phyloP scores from a whole-genome alignment of 2,797 vertebrate species.

The Garrulus glandarius region DNA sequence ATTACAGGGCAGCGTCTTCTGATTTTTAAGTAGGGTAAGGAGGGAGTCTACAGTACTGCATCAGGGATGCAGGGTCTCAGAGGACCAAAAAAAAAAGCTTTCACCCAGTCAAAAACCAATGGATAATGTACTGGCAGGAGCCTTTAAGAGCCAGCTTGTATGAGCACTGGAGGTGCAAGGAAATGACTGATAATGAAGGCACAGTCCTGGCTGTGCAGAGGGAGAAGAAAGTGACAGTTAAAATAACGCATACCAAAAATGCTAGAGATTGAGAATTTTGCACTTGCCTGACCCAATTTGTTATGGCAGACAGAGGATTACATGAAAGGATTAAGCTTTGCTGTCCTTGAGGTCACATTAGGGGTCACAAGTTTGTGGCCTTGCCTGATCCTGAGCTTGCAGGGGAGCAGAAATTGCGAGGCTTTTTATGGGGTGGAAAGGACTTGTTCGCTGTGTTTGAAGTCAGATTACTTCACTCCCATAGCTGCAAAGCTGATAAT shows the following conservation, averaged over 20 bases:
- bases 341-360: constrained; percentile 45
- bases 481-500: constrained; percentile 3
- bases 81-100: not conserved
- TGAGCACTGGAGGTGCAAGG: not conserved
- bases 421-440: constrained; percentile 40
- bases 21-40: not conserved
- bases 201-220: not conserved
- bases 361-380: constrained; percentile 47
- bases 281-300: constrained; percentile 56
- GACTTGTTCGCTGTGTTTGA: constrained; percentile 12
- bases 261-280: constrained; percentile 54
- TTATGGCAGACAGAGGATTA: constrained; percentile 56
- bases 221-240: constrained; percentile 42
- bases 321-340: constrained; percentile 58
- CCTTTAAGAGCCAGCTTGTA: not conserved
- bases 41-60: not conserved
- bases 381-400: constrained; percentile 34
- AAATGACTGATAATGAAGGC: constrained; percentile 19
- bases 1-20: not conserved
- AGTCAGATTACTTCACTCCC: constrained; percentile 46
- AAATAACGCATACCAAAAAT: constrained; percentile 34
- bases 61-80: not conserved
- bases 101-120: not conserved
- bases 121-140: not conserved
- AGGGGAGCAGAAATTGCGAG: not conserved